Conservation (phyloP, 2,888 invertebrate species). For the Tanytarsus gracilentus region DNA sequence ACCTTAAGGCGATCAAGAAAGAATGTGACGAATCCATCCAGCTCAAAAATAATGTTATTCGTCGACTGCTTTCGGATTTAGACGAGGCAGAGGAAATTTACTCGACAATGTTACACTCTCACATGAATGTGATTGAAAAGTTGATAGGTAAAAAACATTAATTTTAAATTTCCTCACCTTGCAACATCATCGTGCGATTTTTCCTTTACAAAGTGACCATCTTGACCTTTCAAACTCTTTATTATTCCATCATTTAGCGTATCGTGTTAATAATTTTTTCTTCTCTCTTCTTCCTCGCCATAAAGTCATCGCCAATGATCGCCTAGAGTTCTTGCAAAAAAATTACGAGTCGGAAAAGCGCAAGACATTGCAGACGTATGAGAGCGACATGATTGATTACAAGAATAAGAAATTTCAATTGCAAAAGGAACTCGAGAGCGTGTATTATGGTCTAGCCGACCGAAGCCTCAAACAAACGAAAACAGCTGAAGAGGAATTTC, state of each 20-base stretch:
- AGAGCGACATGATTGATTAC: constrained; percentile 48
- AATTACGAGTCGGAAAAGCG: constrained; percentile 51
- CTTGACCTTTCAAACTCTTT: not conserved
- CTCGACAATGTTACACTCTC: constrained; percentile 59
- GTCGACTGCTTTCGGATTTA: constrained; percentile 54
- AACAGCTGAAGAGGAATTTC: constrained; percentile 43
- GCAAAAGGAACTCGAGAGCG: constrained; percentile 50
- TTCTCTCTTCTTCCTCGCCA: constrained; percentile 21
- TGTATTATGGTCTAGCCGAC: constrained; percentile 51
- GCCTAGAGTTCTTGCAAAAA: constrained; percentile 48
- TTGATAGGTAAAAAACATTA: constrained; percentile 50
- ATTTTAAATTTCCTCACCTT: constrained; percentile 18
- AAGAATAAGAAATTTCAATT: constrained; percentile 47
- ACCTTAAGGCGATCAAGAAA: constrained; percentile 51
- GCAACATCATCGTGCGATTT: constrained; percentile 15
- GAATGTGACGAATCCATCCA: constrained; percentile 46
- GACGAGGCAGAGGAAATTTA: constrained; percentile 67
- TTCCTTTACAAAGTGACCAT: not conserved
- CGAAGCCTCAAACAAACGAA: constrained; percentile 39
- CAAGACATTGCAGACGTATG: constrained; percentile 47
- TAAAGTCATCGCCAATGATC: constrained; percentile 50
- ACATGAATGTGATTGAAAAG: constrained; percentile 59
- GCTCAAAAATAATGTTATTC: constrained; percentile 58
- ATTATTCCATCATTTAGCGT: not conserved
- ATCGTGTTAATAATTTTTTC: not conserved